Evolutionary conservation across 2,113 vertebrate genomes (phyloP).

Genomic region (Sinocyclocheilus anophthalmus): DNA sequence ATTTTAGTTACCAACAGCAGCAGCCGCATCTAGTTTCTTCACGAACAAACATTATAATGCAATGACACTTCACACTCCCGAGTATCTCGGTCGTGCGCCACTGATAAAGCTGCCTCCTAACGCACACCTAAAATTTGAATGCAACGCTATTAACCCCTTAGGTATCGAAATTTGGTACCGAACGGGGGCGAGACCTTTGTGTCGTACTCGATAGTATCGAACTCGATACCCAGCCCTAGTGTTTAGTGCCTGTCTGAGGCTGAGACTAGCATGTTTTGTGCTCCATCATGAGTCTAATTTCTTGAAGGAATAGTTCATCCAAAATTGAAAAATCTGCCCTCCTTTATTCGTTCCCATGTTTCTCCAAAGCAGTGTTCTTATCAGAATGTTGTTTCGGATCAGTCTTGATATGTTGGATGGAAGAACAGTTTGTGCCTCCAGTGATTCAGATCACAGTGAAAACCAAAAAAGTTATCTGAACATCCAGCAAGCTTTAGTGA

Average conservation of each 20-base stretch:
- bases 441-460: neutral
- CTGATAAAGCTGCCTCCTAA: too few relatives aligned
- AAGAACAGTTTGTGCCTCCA: neutral
- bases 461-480: neutral
- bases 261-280: neutral
- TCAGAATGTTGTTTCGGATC: neutral
- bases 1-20: too few relatives aligned
- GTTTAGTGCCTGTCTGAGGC: neutral
- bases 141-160: too few relatives aligned
- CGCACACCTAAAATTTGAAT: too few relatives aligned
- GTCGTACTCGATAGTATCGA: too few relatives aligned
- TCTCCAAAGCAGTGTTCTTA: neutral
- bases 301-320: neutral
- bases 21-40: too few relatives aligned
- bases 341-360: neutral
- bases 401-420: neutral
- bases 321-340: neutral
- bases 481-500: neutral
- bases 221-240: too few relatives aligned
- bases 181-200: too few relatives aligned
- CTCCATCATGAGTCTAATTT: neutral
- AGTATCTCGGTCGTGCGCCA: too few relatives aligned
- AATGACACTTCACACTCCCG: too few relatives aligned
- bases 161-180: too few relatives aligned
- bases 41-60: too few relatives aligned